These are phyloP conservation scores for Asarcornis scutulata DNA, from an alignment of 2,113 vertebrate genomes.

Conservation along the genomic window DNA sequence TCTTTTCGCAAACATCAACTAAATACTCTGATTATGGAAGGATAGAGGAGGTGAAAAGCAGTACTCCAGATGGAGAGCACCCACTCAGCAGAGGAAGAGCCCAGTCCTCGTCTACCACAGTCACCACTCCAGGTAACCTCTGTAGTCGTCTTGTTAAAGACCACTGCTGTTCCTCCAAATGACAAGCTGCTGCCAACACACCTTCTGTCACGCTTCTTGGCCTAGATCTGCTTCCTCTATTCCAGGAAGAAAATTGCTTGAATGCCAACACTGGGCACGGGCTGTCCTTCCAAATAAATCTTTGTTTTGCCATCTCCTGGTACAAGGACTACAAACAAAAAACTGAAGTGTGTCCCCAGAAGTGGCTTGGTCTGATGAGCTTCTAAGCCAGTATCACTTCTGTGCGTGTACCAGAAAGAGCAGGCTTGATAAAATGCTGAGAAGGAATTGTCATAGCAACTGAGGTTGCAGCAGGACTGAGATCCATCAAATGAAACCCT, in stretches of 20 bases:
- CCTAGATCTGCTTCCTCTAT: background rate
- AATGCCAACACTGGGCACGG: background rate
- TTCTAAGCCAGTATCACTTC: background rate
- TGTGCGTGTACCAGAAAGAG: background rate
- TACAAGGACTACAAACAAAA: background rate
- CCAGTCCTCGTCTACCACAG: background rate
- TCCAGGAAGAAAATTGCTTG: background rate
- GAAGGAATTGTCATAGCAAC: constrained; percentile 34
- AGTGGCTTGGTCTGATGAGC: background rate
- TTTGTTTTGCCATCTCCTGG: background rate
- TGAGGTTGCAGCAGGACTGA: background rate
- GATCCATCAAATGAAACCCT: background rate
- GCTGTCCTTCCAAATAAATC: background rate
- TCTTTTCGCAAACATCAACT: background rate
- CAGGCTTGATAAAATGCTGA: background rate
- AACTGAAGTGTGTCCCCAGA: background rate
- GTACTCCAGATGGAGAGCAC: background rate
- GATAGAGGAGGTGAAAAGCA: background rate
- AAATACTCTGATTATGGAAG: background rate
- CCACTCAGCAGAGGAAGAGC: background rate
- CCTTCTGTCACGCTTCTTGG: background rate
- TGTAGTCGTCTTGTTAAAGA: background rate
- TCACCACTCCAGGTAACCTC: background rate
- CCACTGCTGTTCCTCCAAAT: background rate
- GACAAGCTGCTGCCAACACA: constrained; percentile 19